Evolutionary conservation across 1,140 invertebrate genomes (phyloP), one percentile per base, ranked within the genome.

Genomic region (Pseudomyrmex cubaensis): DNA sequence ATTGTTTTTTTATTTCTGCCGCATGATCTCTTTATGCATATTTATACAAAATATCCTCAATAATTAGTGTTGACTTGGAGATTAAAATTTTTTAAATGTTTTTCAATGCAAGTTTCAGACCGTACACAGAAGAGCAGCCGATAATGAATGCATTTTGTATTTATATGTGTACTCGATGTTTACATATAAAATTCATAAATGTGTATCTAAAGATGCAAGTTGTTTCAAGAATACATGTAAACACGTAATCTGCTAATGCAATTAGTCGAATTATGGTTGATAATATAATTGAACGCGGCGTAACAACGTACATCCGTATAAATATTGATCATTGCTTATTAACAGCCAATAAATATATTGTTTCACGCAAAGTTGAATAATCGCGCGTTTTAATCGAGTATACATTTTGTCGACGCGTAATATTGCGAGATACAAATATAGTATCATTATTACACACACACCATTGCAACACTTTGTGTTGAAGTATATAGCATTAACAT

Each of bases 261-360:
- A 77, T 77, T 77, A 54, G 13, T 48, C 46, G 20, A 66, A 67
- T 56, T 66, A 77, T 35, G 25, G 46, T 25, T 48, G 12, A 25
- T 12, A 44, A 66, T 66, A 20, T 52, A 76, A 44, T 44, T 77
- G 17, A 76, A 54, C 66, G 22, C 25, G 15, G 12, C 13, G 4
- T 75, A 75, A 75, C 12, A 72, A 73, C n/a, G 35, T 66, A 76
- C 52, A 76, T 76, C 46, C 25, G 61, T 7, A 56, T 77, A 35
- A 35, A 52, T 54, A 63, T 75, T 8, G n/a, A 75, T 63, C 1
- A 44, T 77, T 77, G 61, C 56, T 74, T 75, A 82, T 82, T 82
- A 54, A 73, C 35, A 52, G n/a, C 22, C 25, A 56, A 82, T 62
- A 76, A 82, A 74, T 82, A 35, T 35, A 82, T 75, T 72, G 56